These are phyloP conservation scores for Poecilus cupreus DNA, from an alignment of 2,888 invertebrate genomes.

Conservation along the genomic window DNA sequence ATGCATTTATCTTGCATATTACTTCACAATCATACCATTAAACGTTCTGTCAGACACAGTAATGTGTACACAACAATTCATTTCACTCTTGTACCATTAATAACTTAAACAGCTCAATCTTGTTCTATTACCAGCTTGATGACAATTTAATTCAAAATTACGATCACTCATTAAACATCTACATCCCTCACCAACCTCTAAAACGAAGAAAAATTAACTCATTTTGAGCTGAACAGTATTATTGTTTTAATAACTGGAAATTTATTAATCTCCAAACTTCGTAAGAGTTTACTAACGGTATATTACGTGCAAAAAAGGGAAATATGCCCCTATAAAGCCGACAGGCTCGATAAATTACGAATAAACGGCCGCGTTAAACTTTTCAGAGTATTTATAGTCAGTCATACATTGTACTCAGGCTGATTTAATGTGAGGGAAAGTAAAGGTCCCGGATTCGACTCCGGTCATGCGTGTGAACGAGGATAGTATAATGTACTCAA, in stretches of 20 bases:
- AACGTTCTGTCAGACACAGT: constrained; percentile 3
- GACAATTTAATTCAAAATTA: constrained; percentile 43
- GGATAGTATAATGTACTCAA: neutral
- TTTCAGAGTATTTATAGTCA: neutral
- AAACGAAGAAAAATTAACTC: constrained; percentile 26
- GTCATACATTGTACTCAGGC: neutral
- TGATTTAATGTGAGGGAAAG: constrained; percentile 11
- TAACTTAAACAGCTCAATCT: constrained; percentile 31
- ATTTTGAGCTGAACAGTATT: neutral
- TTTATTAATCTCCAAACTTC: neutral
- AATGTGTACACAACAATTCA: constrained; percentile 9
- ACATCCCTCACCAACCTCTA: neutral
- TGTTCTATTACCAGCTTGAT: constrained; percentile 34
- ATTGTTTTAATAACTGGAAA: constrained; percentile 4
- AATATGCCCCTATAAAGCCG: neutral
- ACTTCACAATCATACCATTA: neutral
- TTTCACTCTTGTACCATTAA: neutral
- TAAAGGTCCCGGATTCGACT: constrained; percentile 15
- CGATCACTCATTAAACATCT: constrained; percentile 5
- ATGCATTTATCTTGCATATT: no score
- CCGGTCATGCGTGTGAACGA: constrained; percentile 28
- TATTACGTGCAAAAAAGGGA: constrained; percentile 3
- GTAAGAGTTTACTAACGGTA: neutral
- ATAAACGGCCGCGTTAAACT: neutral
- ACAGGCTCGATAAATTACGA: neutral